Evolutionary conservation across 2,888 invertebrate species (phyloP).

Genomic region (Tineola bisselliella): DNA sequence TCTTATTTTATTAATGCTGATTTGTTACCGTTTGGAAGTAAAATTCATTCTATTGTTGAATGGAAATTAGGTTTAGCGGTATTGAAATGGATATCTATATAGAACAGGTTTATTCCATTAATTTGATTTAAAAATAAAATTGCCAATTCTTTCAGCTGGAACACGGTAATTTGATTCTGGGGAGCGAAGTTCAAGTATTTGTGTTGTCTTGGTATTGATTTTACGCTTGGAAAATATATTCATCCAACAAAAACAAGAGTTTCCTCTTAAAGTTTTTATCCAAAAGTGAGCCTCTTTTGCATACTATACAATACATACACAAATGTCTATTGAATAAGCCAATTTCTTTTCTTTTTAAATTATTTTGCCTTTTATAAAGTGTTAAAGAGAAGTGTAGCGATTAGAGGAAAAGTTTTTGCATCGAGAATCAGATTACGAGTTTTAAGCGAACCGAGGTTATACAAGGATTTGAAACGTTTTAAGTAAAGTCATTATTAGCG

Average conservation of each 20-base stretch:
- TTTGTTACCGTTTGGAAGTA: neutral
- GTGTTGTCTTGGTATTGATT: neutral
- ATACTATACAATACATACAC: neutral
- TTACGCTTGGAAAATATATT: neutral
- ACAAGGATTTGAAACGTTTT: neutral
- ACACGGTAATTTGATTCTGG: constrained; percentile 1
- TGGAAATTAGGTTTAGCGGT: neutral
- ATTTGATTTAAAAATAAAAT: constrained; percentile 5
- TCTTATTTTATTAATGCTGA: neutral
- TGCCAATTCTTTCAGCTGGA: constrained; percentile 1
- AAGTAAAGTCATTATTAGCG: neutral
- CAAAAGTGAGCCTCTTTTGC: neutral
- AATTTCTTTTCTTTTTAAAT: neutral
- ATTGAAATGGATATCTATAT: neutral
- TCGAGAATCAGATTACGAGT: neutral
- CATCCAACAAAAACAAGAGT: neutral
- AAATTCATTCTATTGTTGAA: neutral
- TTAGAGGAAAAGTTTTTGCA: neutral
- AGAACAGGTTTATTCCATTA: neutral
- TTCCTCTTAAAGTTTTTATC: neutral
- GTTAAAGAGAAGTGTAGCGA: constrained; percentile 2
- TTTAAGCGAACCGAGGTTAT: neutral
- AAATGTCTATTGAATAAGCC: neutral
- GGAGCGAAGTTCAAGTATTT: neutral
- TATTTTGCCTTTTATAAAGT: neutral